Base-by-base conservation (phyloP, 2,113 vertebrate species). In the Paramisgurnus dabryanus region DNA sequence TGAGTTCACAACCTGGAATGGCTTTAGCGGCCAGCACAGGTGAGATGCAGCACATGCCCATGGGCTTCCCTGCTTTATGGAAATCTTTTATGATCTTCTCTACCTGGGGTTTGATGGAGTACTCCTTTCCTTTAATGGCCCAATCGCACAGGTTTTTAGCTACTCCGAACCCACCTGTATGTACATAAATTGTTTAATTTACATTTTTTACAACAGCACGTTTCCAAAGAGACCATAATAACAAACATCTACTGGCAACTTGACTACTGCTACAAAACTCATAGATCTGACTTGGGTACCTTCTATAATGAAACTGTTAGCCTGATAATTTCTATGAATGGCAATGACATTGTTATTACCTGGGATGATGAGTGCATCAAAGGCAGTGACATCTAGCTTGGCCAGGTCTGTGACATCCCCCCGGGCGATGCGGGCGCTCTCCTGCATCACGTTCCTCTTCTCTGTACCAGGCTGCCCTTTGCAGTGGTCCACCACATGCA, bases 401-500 rank as follows among this genome's bases (percentile, higher is more conserved):
- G 89, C 88, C 86, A 99, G 90, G 82, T 94, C 94, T 0, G 86
- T 22, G 83, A 99, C 92, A 18, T 96, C 95, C 6, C 97, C 97
- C 55, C 97, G 93, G 81, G 96, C 96, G 0, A 98, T 97, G 34
- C 97, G 95, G 1, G 97, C 96, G 0, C 97, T 98, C 85, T 99
- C 97, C 53, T 92, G 90, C 86, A 98, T 89, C 65, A 97, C 90
- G 0, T 98, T 99, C 87, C 97, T 96, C 71, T 92, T 94, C 76
- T 97, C 95, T 61, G 89, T 89, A 6, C 91, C 89, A 9, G 97
- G 95, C 50, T 98, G 94, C 0, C 97, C 97, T 76, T 94, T 95
- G 5, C 89, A 91, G 89, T 99, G 97, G 82, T 99, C 95, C 1
- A 98, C 87, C 43, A 99, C 96, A 0, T 99, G 95, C 96, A 99